Conservation (phyloP, 92 coral and sea anemone genomes). For the Epizoanthus illoricatus region DNA sequence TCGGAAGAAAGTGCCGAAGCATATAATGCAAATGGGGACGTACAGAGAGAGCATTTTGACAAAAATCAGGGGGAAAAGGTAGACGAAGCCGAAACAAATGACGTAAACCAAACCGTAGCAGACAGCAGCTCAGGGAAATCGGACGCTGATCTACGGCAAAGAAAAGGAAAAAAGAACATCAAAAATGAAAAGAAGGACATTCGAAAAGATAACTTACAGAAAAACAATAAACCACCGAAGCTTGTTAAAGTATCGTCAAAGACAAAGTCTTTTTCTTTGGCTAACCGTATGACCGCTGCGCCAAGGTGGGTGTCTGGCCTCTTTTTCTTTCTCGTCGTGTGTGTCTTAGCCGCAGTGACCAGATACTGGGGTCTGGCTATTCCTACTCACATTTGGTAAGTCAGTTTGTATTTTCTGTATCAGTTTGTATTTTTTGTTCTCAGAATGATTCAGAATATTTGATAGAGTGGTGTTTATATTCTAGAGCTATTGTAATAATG, state of each 20-base stretch:
- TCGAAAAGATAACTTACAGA: conserved; percentile 32
- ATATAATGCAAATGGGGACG: conserved; percentile 35
- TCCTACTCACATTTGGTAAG: conserved; percentile 40
- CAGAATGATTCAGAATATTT: background rate
- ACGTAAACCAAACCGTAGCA: conserved; percentile 1
- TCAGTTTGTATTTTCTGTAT: background rate
- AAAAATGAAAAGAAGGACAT: conserved; percentile 24
- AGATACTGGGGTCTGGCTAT: conserved; percentile 17
- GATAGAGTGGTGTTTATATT: background rate
- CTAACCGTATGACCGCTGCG: background rate
- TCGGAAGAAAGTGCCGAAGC: conserved; percentile 53
- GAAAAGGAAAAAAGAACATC: conserved; percentile 41
- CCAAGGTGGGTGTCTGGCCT: conserved; percentile 26
- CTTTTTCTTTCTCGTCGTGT: conserved; percentile 27
- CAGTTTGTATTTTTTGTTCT: background rate
- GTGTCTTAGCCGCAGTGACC: conserved; percentile 25
- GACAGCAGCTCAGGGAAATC: conserved; percentile 20
- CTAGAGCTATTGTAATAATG: too few relatives aligned
- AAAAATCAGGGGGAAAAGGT: conserved; percentile 19
- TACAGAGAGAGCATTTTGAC: conserved; percentile 10
- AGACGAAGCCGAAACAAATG: conserved; percentile 1
- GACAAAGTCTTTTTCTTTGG: background rate
- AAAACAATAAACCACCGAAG: conserved; percentile 22
- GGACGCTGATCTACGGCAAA: conserved; percentile 50
- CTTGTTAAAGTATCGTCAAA: background rate